These are phyloP conservation scores for Helogale parvula DNA, from an alignment of 2,113 vertebrate genomes.

Conservation along the genomic window DNA sequence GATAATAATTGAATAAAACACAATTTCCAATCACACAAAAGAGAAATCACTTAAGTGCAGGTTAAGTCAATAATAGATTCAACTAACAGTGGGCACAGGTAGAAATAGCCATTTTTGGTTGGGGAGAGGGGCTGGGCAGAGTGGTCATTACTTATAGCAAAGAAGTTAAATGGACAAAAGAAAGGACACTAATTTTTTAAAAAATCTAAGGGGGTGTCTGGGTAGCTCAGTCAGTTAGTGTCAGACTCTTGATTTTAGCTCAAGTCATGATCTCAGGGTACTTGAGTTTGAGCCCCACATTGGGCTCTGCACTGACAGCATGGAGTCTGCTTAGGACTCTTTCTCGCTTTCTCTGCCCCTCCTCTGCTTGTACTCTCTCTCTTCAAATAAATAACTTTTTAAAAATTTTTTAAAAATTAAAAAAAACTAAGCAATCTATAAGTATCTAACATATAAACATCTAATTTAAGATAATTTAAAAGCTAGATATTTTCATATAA, in stretches of 20 bases:
- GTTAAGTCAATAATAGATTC: neutral
- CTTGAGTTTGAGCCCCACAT: too few species aligned
- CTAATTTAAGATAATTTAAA: constrained; percentile 11
- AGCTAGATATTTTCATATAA: neutral
- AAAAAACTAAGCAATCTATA: neutral
- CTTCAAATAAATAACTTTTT: too few species aligned
- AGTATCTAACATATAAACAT: neutral
- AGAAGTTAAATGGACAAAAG: constrained; percentile 51
- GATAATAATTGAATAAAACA: constrained; percentile 64
- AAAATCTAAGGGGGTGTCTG: neutral
- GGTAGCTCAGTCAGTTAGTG: too few species aligned
- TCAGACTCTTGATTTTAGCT: too few species aligned
- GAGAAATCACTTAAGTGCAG: neutral
- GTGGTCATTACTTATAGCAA: neutral
- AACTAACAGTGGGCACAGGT: neutral
- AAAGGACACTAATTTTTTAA: neutral
- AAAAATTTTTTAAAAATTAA: too few species aligned
- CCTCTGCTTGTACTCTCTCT: too few species aligned
- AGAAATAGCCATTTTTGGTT: neutral
- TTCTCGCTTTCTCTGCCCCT: too few species aligned
- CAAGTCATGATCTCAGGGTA: too few species aligned
- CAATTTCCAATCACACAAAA: constrained; percentile 32
- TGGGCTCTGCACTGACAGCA: too few species aligned
- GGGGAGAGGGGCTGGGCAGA: rapidly evolving
- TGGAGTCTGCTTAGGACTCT: too few species aligned